A percentile compares a stretch with the other conserved stretches of the same genome.
Conservation (phyloP, 2,113 vertebrate species). For the Rhabdomys dilectus region DNA sequence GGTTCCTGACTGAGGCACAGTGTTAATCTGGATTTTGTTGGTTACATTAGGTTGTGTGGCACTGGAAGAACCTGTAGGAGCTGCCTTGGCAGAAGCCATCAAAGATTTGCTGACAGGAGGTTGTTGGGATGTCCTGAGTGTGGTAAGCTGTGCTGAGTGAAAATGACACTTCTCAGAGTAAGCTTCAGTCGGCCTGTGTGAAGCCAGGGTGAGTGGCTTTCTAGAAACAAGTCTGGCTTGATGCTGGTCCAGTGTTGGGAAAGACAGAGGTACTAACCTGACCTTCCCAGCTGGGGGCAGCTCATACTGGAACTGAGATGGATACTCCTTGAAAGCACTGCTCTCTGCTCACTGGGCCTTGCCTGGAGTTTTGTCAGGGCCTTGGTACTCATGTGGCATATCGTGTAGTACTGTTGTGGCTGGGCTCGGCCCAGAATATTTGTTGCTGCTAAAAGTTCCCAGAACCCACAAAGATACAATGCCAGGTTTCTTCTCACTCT, state of each 20-base stretch:
- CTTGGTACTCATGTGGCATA: background rate
- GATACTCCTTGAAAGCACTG: background rate
- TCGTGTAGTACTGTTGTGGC: background rate
- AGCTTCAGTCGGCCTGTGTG: background rate
- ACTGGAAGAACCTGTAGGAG: too few relatives aligned
- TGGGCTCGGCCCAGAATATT: background rate
- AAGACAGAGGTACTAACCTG: constrained; percentile 60
- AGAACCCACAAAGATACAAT: background rate
- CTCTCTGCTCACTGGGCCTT: background rate
- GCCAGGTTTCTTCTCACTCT: background rate
- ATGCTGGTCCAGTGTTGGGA: constrained; percentile 19
- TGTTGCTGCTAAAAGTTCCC: too few relatives aligned
- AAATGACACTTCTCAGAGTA: background rate
- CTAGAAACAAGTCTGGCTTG: background rate
- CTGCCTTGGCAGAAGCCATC: background rate
- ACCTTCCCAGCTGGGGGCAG: too few relatives aligned
- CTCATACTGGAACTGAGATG: background rate
- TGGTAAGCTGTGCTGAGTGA: background rate
- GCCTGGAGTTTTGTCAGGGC: background rate
- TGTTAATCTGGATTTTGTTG: background rate
- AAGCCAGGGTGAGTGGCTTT: background rate
- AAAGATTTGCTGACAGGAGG: background rate
- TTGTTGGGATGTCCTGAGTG: background rate
- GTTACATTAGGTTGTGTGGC: accelerated
- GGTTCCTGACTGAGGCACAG: too few relatives aligned